Evolutionary conservation across 2,888 invertebrate genomes (phyloP), one percentile per base, ranked within the genome.

Genomic region (Meteorus colon): DNA sequence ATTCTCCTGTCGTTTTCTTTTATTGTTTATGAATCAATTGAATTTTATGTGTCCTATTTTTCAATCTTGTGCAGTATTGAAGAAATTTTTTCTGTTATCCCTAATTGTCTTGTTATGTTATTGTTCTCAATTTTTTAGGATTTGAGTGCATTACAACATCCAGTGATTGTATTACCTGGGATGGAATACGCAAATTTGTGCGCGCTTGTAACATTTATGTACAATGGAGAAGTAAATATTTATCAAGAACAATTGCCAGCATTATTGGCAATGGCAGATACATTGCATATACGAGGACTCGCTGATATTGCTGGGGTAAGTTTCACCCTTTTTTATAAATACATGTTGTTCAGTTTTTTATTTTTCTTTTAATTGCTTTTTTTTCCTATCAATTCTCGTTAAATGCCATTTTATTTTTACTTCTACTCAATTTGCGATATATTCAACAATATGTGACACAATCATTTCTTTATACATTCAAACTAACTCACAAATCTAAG

Each of bases 151-250:
- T 91, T 93, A 63, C 94, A 93, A 88, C 94, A 94, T 90, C 94
- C 95, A 0, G 91, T 95, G 60, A 94, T 95, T 60, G 93, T 95
- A 75, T 92, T 95, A 68, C 92, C 95, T 76, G 93, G 94, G 79
- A 94, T 94, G 82, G 93, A 93, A 77, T 93, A 92, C 79, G 91
- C 93, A n/a, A 95, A 95, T 86, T 90, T 95, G 76, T 92, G 93
- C 73, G 94, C 96, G 14, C 93, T 96, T 77, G 92, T 96, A 51
- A 94, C 95, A 4, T 96, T 96, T 89, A 96, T 96, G 94, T 96
- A 96, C 90, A 95, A 95, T 67, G 96, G 96, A 2, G 96, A 96
- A 89, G 96, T 96, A 85, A 95, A 96, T 78, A 95, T 96, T 41
- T 95, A 95, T 79, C 94, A 95, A 89, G 93, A 94, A 83, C 93